These are phyloP conservation scores for Muscicapa striata DNA, from an alignment of 2,797 vertebrate genomes.

Conservation along the genomic window DNA sequence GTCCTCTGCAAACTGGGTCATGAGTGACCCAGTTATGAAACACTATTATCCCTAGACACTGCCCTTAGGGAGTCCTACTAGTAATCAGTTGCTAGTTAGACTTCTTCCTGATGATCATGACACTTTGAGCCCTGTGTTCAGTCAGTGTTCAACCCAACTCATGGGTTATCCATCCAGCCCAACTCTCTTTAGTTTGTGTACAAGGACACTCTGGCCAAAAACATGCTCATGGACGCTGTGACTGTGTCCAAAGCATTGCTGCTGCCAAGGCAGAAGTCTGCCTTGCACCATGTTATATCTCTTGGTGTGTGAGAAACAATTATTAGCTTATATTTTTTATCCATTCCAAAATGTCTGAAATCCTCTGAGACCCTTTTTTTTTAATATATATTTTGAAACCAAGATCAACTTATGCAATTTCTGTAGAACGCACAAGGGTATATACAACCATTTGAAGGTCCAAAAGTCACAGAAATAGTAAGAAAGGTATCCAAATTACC, in stretches of 20 bases:
- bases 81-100: not conserved
- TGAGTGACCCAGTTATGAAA: not conserved
- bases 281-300: not conserved
- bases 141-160: not conserved
- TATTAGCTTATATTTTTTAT: not conserved
- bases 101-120: not conserved
- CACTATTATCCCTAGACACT: not conserved
- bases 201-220: not conserved
- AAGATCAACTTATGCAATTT: not conserved
- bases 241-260: not conserved
- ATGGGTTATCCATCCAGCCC: not conserved
- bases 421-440: not conserved
- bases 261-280: not conserved
- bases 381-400: not conserved
- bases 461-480: not conserved
- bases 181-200: not conserved
- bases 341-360: not conserved
- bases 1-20: not conserved
- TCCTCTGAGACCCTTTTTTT: not conserved
- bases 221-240: not conserved
- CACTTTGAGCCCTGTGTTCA: not conserved
- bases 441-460: not conserved
- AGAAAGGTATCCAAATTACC: not conserved
- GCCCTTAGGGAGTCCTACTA: not conserved
- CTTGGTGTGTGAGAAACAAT: not conserved